phyloP scores from a whole-genome alignment of 2,797 vertebrate species.

The Falco novaeseelandiae region DNA sequence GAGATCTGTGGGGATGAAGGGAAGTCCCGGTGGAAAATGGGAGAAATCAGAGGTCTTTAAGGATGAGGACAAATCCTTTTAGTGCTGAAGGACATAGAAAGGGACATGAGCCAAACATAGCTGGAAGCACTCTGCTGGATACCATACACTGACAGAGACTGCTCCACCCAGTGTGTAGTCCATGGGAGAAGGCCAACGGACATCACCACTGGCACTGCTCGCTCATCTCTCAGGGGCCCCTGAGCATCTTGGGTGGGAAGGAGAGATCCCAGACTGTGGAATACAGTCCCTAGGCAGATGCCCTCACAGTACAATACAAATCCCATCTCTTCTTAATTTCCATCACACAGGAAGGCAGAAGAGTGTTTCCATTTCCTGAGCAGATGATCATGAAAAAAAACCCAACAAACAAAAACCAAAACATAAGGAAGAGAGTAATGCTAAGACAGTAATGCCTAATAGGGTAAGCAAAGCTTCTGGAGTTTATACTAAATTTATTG shows the following conservation, averaged over 20 bases:
- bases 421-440: not conserved
- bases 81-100: not conserved
- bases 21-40: not conserved
- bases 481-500: not conserved
- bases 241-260: not conserved
- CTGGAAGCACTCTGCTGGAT: not conserved
- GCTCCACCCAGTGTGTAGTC: not conserved
- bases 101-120: not conserved
- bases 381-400: not conserved
- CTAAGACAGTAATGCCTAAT: not conserved
- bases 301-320: not conserved
- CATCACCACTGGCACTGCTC: not conserved
- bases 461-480: not conserved
- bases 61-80: not conserved
- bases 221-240: rapidly evolving
- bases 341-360: not conserved
- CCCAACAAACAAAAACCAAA: not conserved
- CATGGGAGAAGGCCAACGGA: not conserved
- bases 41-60: not conserved
- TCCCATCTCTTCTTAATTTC: not conserved
- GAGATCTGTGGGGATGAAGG: rapidly evolving
- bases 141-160: not conserved
- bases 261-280: not conserved
- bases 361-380: not conserved
- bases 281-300: not conserved